A percentile compares a stretch with the other conserved stretches of the same genome.
Conservation (phyloP, 1,140 invertebrate genomes). For the Drosophila serrata region DNA sequence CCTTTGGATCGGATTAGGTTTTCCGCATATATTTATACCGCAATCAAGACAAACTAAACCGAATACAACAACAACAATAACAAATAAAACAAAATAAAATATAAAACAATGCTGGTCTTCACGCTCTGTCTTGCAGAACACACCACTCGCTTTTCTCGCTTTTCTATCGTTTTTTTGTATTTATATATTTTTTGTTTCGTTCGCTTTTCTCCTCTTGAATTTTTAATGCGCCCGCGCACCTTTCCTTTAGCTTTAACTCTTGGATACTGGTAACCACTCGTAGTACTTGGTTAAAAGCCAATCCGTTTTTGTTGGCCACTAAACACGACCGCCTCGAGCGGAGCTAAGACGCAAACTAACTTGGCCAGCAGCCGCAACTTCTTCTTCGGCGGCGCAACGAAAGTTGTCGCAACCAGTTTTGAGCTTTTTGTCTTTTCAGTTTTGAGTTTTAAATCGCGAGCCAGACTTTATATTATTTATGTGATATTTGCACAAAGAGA, state of each 20-base stretch:
- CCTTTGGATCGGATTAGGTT: slow-evolving; percentile 41
- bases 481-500: background rate
- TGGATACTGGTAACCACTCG: background rate
- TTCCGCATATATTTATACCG: slow-evolving; percentile 65
- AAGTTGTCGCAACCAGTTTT: slow-evolving; percentile 75
- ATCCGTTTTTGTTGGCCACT: slow-evolving; percentile 6
- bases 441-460: slow-evolving; percentile 3
- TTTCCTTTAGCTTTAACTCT: slow-evolving; percentile 47
- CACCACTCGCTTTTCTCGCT: slow-evolving; percentile 53
- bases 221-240: slow-evolving; percentile 58
- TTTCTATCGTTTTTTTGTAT: slow-evolving; percentile 7
- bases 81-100: slow-evolving; percentile 47
- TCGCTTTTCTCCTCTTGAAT: slow-evolving; percentile 47
- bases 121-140: slow-evolving; percentile 82
- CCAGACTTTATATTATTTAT: slow-evolving; percentile 7
- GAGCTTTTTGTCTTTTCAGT: slow-evolving; percentile 22
- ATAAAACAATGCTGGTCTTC: slow-evolving; percentile 66
- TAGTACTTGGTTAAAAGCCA: background rate
- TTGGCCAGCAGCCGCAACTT: slow-evolving; percentile 42
- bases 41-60: slow-evolving; percentile 2
- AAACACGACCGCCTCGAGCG: slow-evolving; percentile 61
- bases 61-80: slow-evolving; percentile 40
- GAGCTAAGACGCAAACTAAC: slow-evolving; percentile 68
- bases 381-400: slow-evolving; percentile 59
- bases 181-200: background rate